Percentiles rank a stretch among this genome's conserved stretches.
These are phyloP conservation scores for Brachyptera risi DNA, from an alignment of 2,888 invertebrate genomes.

Conservation along the genomic window DNA sequence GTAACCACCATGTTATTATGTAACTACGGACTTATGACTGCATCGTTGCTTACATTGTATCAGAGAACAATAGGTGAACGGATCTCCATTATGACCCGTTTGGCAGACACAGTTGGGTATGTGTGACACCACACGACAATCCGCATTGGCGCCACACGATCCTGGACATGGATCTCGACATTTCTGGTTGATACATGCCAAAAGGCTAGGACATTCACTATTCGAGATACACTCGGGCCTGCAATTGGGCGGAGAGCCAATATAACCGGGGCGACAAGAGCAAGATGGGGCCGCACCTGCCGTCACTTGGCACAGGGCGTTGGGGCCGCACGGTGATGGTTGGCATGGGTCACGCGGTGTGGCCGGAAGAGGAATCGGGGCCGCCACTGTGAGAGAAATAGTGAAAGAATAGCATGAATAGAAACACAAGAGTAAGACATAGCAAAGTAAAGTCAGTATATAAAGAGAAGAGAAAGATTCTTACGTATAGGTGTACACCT, in stretches of 20 bases:
- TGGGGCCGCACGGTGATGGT: slow-evolving; percentile 41
- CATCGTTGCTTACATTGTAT: slow-evolving; percentile 37
- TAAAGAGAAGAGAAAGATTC: slow-evolving; percentile 37
- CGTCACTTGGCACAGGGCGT: slow-evolving; percentile 57
- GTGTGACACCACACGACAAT: slow-evolving; percentile 41
- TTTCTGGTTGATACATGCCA: slow-evolving; percentile 43
- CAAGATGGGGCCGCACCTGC: slow-evolving; percentile 52
- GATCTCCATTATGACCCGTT: slow-evolving; percentile 43
- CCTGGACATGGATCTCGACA: slow-evolving; percentile 51
- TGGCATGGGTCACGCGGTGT: slow-evolving; percentile 34
- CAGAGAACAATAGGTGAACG: slow-evolving; percentile 40
- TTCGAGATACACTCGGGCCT: slow-evolving; percentile 46
- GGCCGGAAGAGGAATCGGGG: not conserved
- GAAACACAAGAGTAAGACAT: slow-evolving; percentile 25
- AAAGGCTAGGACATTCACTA: slow-evolving; percentile 45
- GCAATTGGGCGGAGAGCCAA: slow-evolving; percentile 50
- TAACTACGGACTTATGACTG: slow-evolving; percentile 36
- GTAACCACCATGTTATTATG: not conserved
- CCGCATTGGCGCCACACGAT: slow-evolving; percentile 42
- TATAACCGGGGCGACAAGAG: slow-evolving; percentile 48
- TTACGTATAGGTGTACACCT: slow-evolving; percentile 66
- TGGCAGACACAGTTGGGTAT: slow-evolving; percentile 45
- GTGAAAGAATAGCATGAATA: no score
- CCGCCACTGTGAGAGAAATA: not conserved
- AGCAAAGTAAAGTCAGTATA: not conserved